Percentiles rank a stretch among this genome's conserved stretches.
Conservation (phyloP, 2,797 vertebrate species). For the Hipposideros larvatus region DNA sequence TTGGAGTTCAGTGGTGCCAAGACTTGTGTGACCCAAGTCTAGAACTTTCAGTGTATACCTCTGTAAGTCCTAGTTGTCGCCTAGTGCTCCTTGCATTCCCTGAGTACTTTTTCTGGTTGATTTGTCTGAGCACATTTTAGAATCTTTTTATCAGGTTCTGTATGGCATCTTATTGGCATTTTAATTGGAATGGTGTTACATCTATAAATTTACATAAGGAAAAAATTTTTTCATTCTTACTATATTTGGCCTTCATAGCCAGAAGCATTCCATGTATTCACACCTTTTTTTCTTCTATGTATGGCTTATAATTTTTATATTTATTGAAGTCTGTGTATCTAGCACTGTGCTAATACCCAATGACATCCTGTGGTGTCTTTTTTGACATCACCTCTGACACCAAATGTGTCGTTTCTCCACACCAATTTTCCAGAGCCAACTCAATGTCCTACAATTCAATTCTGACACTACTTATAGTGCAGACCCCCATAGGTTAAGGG, state of each 20-base stretch:
- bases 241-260: constrained; percentile 11
- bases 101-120: background rate
- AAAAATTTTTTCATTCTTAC: background rate
- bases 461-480: background rate
- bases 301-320: constrained; percentile 4
- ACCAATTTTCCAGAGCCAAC: background rate
- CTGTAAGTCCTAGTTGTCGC: background rate
- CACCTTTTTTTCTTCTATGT: background rate
- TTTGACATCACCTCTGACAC: background rate
- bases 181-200: constrained; percentile 40
- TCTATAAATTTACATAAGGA: constrained; percentile 4
- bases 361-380: background rate
- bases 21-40: background rate
- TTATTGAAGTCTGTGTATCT: background rate
- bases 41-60: background rate
- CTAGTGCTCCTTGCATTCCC: background rate
- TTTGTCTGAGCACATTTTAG: constrained; percentile 31
- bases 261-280: constrained; percentile 29
- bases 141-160: constrained; percentile 15
- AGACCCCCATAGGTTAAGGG: background rate
- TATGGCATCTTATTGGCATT: constrained; percentile 26
- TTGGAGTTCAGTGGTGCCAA: background rate
- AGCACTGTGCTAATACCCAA: background rate
- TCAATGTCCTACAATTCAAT: background rate
- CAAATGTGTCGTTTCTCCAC: background rate